Percentiles rank a stretch among this genome's conserved stretches.
Evolutionary conservation across 2,888 invertebrate genomes (phyloP).

Genomic region (Lithophane ornitopus): DNA sequence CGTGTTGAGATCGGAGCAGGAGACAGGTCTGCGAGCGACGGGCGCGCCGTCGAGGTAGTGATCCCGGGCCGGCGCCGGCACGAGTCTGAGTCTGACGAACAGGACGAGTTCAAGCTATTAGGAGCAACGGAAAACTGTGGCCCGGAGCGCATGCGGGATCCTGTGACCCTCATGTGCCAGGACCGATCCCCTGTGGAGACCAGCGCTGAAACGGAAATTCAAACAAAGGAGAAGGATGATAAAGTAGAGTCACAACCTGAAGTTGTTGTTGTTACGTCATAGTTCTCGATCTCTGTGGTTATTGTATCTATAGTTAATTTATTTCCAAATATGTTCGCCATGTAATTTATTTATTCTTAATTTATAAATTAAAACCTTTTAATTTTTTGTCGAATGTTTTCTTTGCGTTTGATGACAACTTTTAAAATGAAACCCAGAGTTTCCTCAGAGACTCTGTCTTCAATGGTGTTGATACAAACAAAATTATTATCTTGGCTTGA

Average conservation of each 20-base stretch:
- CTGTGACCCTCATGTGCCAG: conserved; percentile 91
- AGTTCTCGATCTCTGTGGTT: conserved; percentile 74
- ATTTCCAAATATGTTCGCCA: conserved; percentile 69
- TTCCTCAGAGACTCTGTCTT: not conserved
- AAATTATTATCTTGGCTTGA: not conserved
- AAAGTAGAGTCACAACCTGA: conserved; percentile 70
- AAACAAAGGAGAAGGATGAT: conserved; percentile 38
- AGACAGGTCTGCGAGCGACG: conserved; percentile 75
- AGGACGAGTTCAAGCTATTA: conserved; percentile 89
- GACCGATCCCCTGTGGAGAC: conserved; percentile 45
- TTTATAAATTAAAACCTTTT: conserved; percentile 64
- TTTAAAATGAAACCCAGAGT: not conserved
- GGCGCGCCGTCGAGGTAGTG: conserved; percentile 81
- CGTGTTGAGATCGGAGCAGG: conserved; percentile 91
- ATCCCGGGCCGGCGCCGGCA: conserved; percentile 80
- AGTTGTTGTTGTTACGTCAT: conserved; percentile 79
- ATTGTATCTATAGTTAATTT: conserved; percentile 71
- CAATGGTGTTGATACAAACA: not conserved
- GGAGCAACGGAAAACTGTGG: conserved; percentile 94
- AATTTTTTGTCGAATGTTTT: conserved; percentile 34
- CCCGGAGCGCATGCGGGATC: conserved; percentile 92
- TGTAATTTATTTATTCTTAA: conserved; percentile 71
- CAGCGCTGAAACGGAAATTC: conserved; percentile 25
- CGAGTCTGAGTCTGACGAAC: conserved; percentile 73
- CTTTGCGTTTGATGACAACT: conserved; percentile 18